Conservation (phyloP, 2,888 invertebrate genomes). For the Pterobdella sp. region DNA sequence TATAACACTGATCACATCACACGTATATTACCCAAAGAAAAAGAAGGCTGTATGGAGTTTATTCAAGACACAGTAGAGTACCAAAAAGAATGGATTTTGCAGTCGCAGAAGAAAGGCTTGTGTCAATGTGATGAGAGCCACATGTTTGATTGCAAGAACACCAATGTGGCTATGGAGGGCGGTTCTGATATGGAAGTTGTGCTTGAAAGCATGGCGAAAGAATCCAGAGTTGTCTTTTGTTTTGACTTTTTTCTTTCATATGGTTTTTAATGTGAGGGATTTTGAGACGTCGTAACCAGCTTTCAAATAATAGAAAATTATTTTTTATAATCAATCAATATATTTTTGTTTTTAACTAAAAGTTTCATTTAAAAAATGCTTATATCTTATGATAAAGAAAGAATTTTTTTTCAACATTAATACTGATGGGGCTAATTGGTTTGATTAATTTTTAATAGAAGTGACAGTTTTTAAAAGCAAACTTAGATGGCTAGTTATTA, state of each 20-base stretch:
- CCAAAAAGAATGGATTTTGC: constrained; percentile 71
- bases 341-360: too few relatives aligned
- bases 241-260: not conserved
- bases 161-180: not conserved
- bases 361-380: too few relatives aligned
- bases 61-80: constrained; percentile 92
- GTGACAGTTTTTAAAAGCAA: too few relatives aligned
- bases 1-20: not conserved
- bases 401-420: too few relatives aligned
- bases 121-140: constrained; percentile 98
- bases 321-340: too few relatives aligned
- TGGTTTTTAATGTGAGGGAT: not conserved
- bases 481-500: too few relatives aligned
- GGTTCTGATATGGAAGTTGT: constrained; percentile 15
- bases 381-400: too few relatives aligned
- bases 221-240: constrained; percentile 21
- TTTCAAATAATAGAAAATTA: too few relatives aligned
- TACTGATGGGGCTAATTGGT: too few relatives aligned
- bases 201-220: constrained; percentile 5
- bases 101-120: constrained; percentile 68
- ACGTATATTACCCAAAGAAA: constrained; percentile 41
- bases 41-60: constrained; percentile 78
- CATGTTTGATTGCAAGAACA: constrained; percentile 68
- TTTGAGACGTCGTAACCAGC: too few relatives aligned
- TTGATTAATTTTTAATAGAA: too few relatives aligned